Conservation (phyloP, 2,797 vertebrate genomes). For the Eulemur rubriventer region DNA sequence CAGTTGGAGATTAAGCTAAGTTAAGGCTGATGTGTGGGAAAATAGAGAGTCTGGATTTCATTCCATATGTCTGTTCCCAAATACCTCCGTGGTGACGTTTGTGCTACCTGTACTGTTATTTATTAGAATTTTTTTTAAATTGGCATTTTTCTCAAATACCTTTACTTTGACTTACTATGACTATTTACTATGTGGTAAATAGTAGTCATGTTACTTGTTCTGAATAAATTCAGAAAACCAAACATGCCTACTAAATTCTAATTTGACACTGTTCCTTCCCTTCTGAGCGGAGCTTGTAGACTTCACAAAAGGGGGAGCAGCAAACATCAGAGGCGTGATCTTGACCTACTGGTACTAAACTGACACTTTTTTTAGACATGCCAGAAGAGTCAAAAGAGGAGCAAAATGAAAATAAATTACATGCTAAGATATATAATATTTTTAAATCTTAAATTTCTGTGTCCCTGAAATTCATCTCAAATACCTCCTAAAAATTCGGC, state of each 20-base stretch:
- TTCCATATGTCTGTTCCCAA: neutral
- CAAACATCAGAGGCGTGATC: neutral
- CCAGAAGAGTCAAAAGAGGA: neutral
- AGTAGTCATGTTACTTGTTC: neutral
- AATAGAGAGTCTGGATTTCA: neutral
- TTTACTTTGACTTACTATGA: neutral
- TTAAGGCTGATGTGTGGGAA: neutral
- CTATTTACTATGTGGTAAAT: neutral
- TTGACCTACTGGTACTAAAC: neutral
- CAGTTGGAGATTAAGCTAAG: neutral
- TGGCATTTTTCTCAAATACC: conserved; percentile 3
- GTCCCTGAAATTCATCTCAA: neutral
- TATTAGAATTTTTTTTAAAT: neutral
- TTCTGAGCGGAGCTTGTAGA: neutral
- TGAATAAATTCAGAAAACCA: neutral
- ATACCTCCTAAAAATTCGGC: neutral
- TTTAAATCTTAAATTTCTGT: neutral
- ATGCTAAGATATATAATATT: neutral
- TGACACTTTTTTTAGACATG: neutral
- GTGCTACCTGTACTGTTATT: neutral
- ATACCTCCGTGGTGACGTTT: neutral
- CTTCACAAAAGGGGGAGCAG: neutral
- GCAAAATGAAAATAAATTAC: neutral
- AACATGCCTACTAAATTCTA: neutral
- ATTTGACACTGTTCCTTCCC: neutral